Conservation (phyloP, 2,888 invertebrate species). For the Apantesis nais region DNA sequence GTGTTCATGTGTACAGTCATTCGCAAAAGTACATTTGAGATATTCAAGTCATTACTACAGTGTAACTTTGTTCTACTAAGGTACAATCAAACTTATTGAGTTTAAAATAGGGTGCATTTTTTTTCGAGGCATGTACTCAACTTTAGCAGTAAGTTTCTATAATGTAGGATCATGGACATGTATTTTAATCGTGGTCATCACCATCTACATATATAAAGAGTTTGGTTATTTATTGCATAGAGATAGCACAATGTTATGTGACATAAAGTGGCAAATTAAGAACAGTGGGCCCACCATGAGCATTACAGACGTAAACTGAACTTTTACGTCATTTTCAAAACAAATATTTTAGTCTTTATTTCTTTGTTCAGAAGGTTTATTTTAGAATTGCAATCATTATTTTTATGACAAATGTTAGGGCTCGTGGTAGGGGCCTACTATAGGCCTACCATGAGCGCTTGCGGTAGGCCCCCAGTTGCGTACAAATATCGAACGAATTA, state of each 20-base stretch:
- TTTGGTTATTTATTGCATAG: background rate
- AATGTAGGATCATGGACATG: background rate
- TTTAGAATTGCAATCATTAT: too few species aligned
- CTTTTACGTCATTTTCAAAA: too few species aligned
- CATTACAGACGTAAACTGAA: too few species aligned
- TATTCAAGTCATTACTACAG: slow-evolving; percentile 19
- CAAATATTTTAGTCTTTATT: too few species aligned
- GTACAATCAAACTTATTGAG: slow-evolving; percentile 20
- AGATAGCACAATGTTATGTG: background rate
- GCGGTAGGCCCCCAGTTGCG: too few species aligned
- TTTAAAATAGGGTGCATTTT: slow-evolving; percentile 9
- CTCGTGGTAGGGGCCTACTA: too few species aligned
- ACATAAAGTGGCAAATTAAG: background rate
- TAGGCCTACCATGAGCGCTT: too few species aligned
- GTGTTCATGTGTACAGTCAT: slow-evolving; percentile 33
- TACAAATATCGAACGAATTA: background rate
- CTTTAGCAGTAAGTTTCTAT: background rate
- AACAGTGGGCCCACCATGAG: too few species aligned
- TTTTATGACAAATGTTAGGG: too few species aligned
- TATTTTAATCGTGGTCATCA: background rate
- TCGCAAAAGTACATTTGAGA: slow-evolving; percentile 16
- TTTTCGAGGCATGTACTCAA: background rate
- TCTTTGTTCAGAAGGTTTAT: too few species aligned
- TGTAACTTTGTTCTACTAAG: slow-evolving; percentile 25
- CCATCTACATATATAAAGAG: background rate